Base-by-base conservation (phyloP, 2,888 invertebrate genomes). In the Plemyria rubiginata region DNA sequence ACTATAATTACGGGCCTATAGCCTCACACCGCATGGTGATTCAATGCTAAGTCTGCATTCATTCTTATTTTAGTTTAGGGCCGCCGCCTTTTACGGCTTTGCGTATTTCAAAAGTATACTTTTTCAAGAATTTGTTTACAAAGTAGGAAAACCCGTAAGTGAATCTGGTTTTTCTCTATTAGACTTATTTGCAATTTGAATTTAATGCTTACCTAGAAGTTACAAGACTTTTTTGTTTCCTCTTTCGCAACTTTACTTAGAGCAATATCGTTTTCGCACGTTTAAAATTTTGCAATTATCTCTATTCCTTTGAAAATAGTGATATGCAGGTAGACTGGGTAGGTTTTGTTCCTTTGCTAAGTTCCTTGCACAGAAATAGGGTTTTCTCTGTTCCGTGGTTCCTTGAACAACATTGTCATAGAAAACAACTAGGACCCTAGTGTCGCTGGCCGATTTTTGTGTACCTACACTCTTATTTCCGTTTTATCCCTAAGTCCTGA, bases 31-130 rank as follows among this genome's bases (percentile, higher is more conserved):
- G 32, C 28, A 53, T 75, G 77, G 74, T 79, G 79, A 80, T 81
- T 82, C 80, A 82, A 83, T 83, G 81, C 77, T 77, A 78, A 80
- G 73, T 72, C 73, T 70, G 67, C 77, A 72, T 70, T 77, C 77
- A 78, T 80, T 75, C 79, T 70, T 75, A 75, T 77, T 77, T 74
- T 77, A 78, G 22, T 22, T 22, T 22, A 22, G 75, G 76, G 75
- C 70, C 70, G 74, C 56, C 46, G 62, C 74, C 71, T 74, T 79
- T 70, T 76, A 54, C 68, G 75, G 66, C 71, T 70, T 71, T 68
- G 70, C 71, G 63, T 66, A 66, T 56, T 46, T 59, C 46, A 55
- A 52, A 54, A 28, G 46, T 52, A 52, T 13, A 58, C 48, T 61
- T 65, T 65, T 60, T 60, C 54, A 38, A 53, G 60, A 64, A 60